phyloP scores from a whole-genome alignment of 2,888 invertebrate genomes.

The Lypha dubia region DNA sequence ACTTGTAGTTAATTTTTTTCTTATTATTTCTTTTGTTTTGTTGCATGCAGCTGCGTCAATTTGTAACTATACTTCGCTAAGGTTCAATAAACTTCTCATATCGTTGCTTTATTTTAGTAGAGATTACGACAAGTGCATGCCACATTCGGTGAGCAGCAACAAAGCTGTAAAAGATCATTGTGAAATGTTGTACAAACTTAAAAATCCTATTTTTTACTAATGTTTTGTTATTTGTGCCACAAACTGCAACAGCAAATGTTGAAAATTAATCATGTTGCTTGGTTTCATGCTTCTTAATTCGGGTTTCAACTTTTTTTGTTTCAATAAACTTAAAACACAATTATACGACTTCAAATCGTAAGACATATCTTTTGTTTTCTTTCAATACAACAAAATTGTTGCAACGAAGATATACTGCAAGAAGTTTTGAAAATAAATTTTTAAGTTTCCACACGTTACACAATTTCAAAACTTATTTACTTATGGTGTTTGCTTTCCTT shows the following conservation, averaged over 20 bases:
- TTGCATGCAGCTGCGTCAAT: not conserved
- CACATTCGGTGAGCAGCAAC: not conserved
- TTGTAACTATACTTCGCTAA: not conserved
- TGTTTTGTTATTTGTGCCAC: slow-evolving; percentile 30
- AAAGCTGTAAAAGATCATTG: slow-evolving; percentile 2
- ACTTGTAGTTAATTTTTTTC: not conserved
- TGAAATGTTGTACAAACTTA: not conserved
- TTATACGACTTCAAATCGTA: too few species aligned
- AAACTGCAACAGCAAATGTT: slow-evolving; percentile 28
- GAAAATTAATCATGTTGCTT: slow-evolving; percentile 31
- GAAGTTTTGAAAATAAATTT: too few species aligned
- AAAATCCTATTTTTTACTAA: slow-evolving; percentile 17
- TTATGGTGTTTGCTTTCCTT: too few species aligned
- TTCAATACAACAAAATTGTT: too few species aligned
- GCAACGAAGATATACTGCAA: too few species aligned
- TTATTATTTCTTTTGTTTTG: not conserved
- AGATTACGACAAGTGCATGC: slow-evolving; percentile 27
- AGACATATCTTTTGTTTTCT: too few species aligned
- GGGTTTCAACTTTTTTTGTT: not conserved
- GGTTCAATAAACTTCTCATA: slow-evolving; percentile 34
- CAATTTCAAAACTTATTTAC: too few species aligned
- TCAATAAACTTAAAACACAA: too few species aligned
- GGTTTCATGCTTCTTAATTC: slow-evolving; percentile 20
- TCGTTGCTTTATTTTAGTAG: slow-evolving; percentile 5
- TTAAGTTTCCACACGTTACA: too few species aligned